These are phyloP conservation scores for Sebastes iracundus DNA, from an alignment of 2,797 vertebrate genomes.

Conservation along the genomic window DNA sequence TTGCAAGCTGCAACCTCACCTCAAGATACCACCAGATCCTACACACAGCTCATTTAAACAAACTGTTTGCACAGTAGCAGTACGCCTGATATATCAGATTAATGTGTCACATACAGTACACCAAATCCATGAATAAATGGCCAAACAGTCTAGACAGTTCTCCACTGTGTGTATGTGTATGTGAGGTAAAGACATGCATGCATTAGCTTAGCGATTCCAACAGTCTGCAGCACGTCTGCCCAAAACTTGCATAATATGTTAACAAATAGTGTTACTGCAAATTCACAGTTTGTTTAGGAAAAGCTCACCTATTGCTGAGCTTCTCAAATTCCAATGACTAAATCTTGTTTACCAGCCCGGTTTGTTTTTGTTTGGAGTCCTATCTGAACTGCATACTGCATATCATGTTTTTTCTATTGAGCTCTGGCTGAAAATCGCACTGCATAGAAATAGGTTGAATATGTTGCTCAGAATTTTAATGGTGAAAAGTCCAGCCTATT, in stretches of 20 bases:
- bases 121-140: neutral
- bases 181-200: neutral
- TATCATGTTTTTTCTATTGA: neutral
- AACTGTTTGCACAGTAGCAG: neutral
- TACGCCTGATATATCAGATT: neutral
- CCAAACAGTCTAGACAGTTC: neutral
- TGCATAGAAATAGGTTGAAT: neutral
- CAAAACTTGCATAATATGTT: neutral
- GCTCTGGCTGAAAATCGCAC: neutral
- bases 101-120: neutral
- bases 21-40: no score
- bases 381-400: constrained; percentile 9
- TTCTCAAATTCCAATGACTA: neutral
- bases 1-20: no score
- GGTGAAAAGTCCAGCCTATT: neutral
- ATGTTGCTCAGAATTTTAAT: neutral
- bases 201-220: neutral
- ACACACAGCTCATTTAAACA: neutral
- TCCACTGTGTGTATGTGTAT: neutral
- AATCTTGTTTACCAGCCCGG: constrained; percentile 6
- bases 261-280: neutral
- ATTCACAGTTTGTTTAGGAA: neutral
- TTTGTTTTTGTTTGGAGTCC: neutral
- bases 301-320: neutral
- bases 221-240: neutral